Percentiles rank a stretch among this genome's conserved stretches.
Conservation (phyloP, 2,113 vertebrate genomes). For the Notechis scutatus region DNA sequence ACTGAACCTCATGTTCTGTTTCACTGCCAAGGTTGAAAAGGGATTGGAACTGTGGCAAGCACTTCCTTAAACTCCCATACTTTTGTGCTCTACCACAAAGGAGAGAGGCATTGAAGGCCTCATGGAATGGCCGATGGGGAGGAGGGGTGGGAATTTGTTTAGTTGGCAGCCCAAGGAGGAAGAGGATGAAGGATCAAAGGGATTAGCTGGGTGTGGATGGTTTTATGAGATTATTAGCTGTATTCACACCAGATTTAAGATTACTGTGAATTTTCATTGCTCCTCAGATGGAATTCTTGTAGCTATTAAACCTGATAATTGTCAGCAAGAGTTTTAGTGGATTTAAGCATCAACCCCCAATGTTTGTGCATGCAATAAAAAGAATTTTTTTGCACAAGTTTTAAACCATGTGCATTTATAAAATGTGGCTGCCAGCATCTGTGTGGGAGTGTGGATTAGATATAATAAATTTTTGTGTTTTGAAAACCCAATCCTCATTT, state of each 20-base stretch:
- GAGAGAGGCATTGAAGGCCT: background rate
- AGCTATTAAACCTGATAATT: background rate
- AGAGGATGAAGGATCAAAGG: background rate
- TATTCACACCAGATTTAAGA: background rate
- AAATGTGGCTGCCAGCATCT: background rate
- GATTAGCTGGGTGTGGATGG: background rate
- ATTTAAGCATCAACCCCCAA: background rate
- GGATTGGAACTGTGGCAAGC: background rate
- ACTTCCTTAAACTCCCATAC: background rate
- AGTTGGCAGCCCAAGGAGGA: background rate
- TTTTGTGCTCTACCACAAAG: background rate
- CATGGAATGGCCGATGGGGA: background rate
- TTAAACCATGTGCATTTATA: background rate
- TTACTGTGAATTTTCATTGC: background rate
- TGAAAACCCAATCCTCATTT: slow-evolving; percentile 21
- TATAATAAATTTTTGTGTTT: background rate
- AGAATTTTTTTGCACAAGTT: background rate
- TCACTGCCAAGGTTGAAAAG: background rate
- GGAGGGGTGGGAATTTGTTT: background rate
- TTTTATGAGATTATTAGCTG: background rate
- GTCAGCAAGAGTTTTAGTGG: background rate
- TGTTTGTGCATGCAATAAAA: background rate
- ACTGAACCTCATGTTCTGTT: background rate
- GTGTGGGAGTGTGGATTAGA: background rate
- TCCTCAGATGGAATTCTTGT: background rate